These are phyloP conservation scores for Agrilus cyanescens DNA, from an alignment of 2,888 invertebrate genomes.

Conservation along the genomic window DNA sequence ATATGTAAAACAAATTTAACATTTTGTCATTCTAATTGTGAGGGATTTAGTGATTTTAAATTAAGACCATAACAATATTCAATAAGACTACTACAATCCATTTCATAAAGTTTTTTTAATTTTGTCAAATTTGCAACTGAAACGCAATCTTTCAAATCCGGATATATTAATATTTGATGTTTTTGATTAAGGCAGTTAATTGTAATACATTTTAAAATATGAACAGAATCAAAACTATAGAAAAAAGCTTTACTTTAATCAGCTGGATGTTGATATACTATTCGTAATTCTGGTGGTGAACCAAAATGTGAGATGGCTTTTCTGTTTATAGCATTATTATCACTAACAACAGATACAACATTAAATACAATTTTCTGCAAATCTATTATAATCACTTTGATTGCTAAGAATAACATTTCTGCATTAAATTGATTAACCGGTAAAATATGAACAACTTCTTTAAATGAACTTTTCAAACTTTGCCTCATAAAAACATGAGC, in stretches of 20 bases:
- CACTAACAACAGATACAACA: conserved; percentile 11
- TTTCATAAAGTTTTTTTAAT: conserved; percentile 2
- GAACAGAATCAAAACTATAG: conserved; percentile 4
- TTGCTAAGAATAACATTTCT: conserved; percentile 4
- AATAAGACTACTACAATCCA: not conserved
- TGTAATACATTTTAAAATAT: no score
- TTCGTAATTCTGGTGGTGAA: not conserved
- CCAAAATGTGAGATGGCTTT: conserved; percentile 13
- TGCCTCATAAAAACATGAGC: conserved; percentile 14
- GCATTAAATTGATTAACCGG: conserved; percentile 10
- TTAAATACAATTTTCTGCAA: conserved; percentile 14
- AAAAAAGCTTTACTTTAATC: conserved; percentile 1
- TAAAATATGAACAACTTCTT: conserved; percentile 16
- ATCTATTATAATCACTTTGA: conserved; percentile 11
- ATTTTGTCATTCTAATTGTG: conserved; percentile 4
- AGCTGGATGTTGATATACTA: conserved; percentile 2
- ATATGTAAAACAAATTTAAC: conserved; percentile 2
- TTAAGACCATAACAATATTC: conserved; percentile 3
- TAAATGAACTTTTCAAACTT: conserved; percentile 11
- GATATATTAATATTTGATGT: conserved; percentile 3
- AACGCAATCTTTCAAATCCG: conserved; percentile 1
- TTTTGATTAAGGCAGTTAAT: conserved; percentile 1
- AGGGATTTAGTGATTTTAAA: conserved; percentile 4
- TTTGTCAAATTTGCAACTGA: not conserved
- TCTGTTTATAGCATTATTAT: conserved; percentile 15